phyloP scores from a whole-genome alignment of 2,113 vertebrate species.

The Phoxinus phoxinus region DNA sequence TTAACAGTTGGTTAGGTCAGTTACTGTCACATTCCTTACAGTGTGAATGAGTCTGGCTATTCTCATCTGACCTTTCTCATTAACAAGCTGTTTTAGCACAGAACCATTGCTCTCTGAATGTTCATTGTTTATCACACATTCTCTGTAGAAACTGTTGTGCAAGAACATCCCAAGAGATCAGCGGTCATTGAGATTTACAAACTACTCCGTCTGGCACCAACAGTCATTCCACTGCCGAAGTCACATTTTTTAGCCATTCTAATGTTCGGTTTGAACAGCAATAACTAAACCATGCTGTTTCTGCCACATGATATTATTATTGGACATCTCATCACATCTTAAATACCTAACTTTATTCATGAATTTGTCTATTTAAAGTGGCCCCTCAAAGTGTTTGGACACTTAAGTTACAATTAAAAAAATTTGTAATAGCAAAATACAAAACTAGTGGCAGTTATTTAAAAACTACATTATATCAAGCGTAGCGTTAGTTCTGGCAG shows the following conservation, averaged over 20 bases:
- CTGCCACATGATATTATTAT: neutral
- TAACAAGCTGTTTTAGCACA: neutral
- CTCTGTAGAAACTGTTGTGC: neutral
- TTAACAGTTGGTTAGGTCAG: neutral
- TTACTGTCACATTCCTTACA: neutral
- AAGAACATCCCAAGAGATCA: constrained; percentile 8
- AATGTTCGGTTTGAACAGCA: neutral
- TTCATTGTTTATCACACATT: constrained; percentile 10
- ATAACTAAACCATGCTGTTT: neutral
- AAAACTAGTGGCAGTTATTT: neutral
- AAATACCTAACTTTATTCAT: neutral
- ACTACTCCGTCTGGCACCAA: neutral
- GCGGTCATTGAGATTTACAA: neutral
- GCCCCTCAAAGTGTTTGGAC: neutral
- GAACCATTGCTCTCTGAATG: neutral
- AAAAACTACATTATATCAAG: neutral
- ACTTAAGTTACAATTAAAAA: neutral
- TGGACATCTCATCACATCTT: neutral
- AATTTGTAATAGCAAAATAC: neutral
- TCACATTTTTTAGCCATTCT: constrained; percentile 1
- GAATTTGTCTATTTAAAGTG: neutral
- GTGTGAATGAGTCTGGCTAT: neutral
- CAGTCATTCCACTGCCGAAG: neutral
- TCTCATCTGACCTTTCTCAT: neutral
- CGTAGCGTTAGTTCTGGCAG: too few species aligned